Base-by-base conservation (phyloP, 2,797 vertebrate genomes). In the Cyclopterus lumpus region DNA sequence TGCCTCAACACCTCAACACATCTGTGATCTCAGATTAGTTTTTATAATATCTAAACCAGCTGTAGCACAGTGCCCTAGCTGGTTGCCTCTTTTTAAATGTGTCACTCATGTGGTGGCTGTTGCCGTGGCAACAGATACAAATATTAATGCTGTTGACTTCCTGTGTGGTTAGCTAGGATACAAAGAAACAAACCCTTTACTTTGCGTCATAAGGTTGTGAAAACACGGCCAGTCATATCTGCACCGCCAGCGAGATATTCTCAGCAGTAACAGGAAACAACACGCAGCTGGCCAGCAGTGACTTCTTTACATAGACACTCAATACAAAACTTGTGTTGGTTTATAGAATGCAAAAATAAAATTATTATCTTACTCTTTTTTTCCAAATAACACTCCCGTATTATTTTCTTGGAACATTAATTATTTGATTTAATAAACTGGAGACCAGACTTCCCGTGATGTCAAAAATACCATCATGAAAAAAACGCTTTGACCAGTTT, bases 101-200 rank as follows among this genome's bases (percentile, higher is more conserved):
- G 54, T 79, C 55, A 40, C 51, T 72, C n/a, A 20, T 77, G 71
- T 67, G 62, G 67, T 73, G 48, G 11, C 68, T 53, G 80, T 86
- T 73, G 75, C 83, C 59, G 3, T 24, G 32, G 78, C 2, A 6
- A 90, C 81, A 57, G 68, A 75, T 87, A 83, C 42, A 90, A 87
- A 88, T 83, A 89, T 80, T 85, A 85, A 80, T 77, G 58, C 57
- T 40, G 48, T 49, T 73, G 49, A 32, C 75, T 89, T 92, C 87
- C 89, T 89, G 77, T 89, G 91, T 58, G 86, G 88, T 88, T 86
- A 54, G 61, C 72, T 3, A 40, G 53, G 55, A 73, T 66, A 70
- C 58, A 61, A 65, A 58, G 42, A 61, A 68, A 74, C 8, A 16
- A 38, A 11, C 26, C 49, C 57, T 58, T 42, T 16, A 54, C 32